Base-by-base conservation (phyloP, 2,888 invertebrate species). In the Drosophila maculinotata region DNA sequence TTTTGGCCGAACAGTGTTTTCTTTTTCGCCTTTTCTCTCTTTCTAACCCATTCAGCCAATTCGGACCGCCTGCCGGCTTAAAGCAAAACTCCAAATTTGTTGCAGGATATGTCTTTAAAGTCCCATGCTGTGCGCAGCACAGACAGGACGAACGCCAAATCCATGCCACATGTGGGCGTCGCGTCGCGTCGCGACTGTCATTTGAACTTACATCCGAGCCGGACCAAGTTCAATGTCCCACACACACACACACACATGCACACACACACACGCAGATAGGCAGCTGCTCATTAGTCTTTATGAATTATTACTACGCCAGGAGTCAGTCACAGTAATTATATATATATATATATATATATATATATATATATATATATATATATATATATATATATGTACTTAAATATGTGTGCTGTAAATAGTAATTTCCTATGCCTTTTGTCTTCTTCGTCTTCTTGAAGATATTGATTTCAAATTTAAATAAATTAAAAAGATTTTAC, bases 171-270 rank as follows among this genome's bases (percentile, higher is more conserved):
- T 28, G 38, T 42, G 15, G n/a, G 28, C 28, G 28, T 30, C 44
- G n/a, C 17, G 30, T 10, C 26, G 1, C 8, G 9, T 41, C 63
- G 48, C 59, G 59, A 28, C 42, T 58, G 44, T 41, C 39, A 39
- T n/a, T 12, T 64, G 44, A 51, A 35, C 36, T 54, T 5, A 44
- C 42, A 39, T 23, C 23, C 30, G 10, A 44, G 25, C 8, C 59
- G 35, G n/a, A 17, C 25, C 58, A 62, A 63, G 81, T 79, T 87
- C 85, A 87, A 68, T 87, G 87, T 57, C 42, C 59, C 12, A 35
- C 38, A 31, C 25, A 25, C 30, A 8, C 30, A 15, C 28, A 36
- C 31, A 5, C 12, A 7, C 12, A 31, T 8, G 8, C 14, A 9
- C 14, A 31, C 25, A 20, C 31, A 14, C 38, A 30, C 10, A 12